phyloP scores from a whole-genome alignment of 2,888 invertebrate species.

The Leptinotarsa peninsularis region DNA sequence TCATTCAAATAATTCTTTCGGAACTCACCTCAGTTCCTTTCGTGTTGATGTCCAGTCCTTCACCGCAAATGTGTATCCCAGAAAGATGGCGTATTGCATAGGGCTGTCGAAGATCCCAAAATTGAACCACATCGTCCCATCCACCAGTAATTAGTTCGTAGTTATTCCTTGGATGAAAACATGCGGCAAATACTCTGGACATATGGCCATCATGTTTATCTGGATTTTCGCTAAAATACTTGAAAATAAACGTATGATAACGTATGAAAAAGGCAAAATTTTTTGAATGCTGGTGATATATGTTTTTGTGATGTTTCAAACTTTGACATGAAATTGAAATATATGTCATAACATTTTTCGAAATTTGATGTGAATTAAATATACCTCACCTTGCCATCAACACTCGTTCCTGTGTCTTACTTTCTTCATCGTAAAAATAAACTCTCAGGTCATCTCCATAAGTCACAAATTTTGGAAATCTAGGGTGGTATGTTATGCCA shows the following conservation, averaged over 20 bases:
- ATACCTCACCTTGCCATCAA: conserved; percentile 70
- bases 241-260: conserved; percentile 21
- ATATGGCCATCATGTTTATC: conserved; percentile 71
- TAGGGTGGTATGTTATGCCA: conserved; percentile 74
- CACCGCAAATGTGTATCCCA: conserved; percentile 76
- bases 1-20: background rate
- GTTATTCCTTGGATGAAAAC: conserved; percentile 74
- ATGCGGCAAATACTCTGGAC: conserved; percentile 74
- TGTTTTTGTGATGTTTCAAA: no score
- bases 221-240: conserved; percentile 65
- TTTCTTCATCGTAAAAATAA: conserved; percentile 78
- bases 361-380: no score
- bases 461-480: conserved; percentile 70
- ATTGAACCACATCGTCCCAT: conserved; percentile 76
- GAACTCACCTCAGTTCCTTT: conserved; percentile 71
- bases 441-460: conserved; percentile 75
- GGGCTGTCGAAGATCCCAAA: conserved; percentile 77
- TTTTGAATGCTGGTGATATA: no score
- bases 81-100: conserved; percentile 71
- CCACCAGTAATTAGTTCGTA: conserved; percentile 77
- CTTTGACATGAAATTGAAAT: no score
- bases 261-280: background rate
- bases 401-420: conserved; percentile 73
- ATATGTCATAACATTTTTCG: no score
- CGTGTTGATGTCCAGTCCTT: conserved; percentile 75